These are phyloP conservation scores for Sycophila sp. DNA, from an alignment of 1,140 invertebrate species.

Conservation along the genomic window DNA sequence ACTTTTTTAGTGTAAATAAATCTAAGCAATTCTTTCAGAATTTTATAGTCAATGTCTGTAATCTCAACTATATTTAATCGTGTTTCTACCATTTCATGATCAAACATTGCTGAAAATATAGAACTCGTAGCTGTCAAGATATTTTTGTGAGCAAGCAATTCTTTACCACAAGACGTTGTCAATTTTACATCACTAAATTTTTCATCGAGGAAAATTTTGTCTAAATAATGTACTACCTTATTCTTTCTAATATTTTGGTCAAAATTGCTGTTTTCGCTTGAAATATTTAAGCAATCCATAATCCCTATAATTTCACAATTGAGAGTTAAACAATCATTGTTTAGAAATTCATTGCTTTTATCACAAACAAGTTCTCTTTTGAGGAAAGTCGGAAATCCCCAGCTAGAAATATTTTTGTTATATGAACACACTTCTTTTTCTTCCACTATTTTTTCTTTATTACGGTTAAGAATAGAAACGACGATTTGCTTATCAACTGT, in stretches of 20 bases:
- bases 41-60: not conserved
- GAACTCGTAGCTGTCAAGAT: conserved; percentile 3
- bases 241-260: not conserved
- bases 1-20: conserved; percentile 2
- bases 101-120: conserved; percentile 17
- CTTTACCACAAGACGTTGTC: not conserved
- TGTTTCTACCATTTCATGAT: not conserved
- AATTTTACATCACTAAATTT: not conserved
- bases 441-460: not conserved
- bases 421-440: not conserved
- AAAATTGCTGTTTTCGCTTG: not conserved
- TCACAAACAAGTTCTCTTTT: not conserved
- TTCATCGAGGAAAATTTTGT: not conserved
- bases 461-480: not conserved
- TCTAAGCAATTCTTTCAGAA: conserved; percentile 5
- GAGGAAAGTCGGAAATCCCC: not conserved
- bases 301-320: not conserved
- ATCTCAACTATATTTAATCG: not conserved
- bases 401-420: not conserved
- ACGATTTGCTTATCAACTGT: not conserved
- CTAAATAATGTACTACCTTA: not conserved
- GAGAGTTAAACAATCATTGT: not conserved
- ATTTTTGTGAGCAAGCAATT: conserved; percentile 2
- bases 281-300: not conserved
- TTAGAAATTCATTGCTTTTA: not conserved